Percentiles rank a stretch among this genome's conserved stretches.
phyloP scores from a whole-genome alignment of 2,888 invertebrate genomes.

The Dascillus cervinus region DNA sequence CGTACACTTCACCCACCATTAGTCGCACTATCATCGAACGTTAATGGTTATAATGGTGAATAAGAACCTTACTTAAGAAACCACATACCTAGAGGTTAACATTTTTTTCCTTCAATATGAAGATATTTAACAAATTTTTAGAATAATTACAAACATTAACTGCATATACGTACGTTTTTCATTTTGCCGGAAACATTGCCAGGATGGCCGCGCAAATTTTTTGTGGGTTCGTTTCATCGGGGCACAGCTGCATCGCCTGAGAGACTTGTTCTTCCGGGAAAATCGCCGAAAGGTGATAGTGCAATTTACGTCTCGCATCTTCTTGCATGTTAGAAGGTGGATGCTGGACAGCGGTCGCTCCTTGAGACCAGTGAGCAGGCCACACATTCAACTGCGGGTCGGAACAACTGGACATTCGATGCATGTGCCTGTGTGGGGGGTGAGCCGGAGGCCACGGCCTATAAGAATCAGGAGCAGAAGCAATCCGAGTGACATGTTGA shows the following conservation, averaged over 20 bases:
- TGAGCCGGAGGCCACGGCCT: slow-evolving; percentile 45
- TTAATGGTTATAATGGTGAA: too few species aligned
- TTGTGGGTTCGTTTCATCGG: slow-evolving; percentile 84
- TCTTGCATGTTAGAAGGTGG: slow-evolving; percentile 41
- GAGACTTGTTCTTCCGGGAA: slow-evolving; percentile 89
- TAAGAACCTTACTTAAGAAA: too few species aligned
- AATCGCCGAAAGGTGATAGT: slow-evolving; percentile 82
- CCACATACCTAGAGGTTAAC: slow-evolving; percentile 13
- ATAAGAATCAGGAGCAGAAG: slow-evolving; percentile 63
- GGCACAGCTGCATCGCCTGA: slow-evolving; percentile 79
- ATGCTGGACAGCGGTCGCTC: slow-evolving; percentile 41
- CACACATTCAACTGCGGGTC: slow-evolving; percentile 58
- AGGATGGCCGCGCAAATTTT: slow-evolving; percentile 82
- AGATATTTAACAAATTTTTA: slow-evolving; percentile 2
- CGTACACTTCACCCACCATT: too few species aligned
- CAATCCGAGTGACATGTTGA: slow-evolving; percentile 62
- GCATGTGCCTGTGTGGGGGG: slow-evolving; percentile 40
- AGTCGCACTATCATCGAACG: too few species aligned
- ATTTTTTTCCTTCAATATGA: slow-evolving; percentile 17
- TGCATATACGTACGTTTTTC: not conserved
- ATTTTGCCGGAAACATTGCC: slow-evolving; percentile 58
- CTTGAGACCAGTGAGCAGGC: slow-evolving; percentile 37
- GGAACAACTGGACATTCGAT: slow-evolving; percentile 47
- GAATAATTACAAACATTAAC: not conserved
- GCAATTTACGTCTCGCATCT: slow-evolving; percentile 69